Conservation (phyloP, 2,888 invertebrate genomes). For the Perizoma affinitatum region DNA sequence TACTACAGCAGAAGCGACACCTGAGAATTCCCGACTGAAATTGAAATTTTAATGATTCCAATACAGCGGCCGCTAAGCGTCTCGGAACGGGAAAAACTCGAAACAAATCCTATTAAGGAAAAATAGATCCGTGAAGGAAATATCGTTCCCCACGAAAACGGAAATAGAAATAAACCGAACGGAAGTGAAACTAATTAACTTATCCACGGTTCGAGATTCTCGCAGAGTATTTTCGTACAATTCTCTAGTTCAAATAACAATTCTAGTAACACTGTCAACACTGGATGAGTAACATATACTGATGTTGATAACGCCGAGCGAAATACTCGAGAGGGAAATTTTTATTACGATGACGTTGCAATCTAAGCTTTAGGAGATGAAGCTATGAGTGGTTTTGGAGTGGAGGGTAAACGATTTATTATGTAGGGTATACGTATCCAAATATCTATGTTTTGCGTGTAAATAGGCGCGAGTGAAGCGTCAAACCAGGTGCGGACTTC, state of each 20-base stretch:
- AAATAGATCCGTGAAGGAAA: slow-evolving; percentile 76
- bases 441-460: slow-evolving; percentile 80
- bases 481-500: slow-evolving; percentile 77
- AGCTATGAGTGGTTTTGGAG: slow-evolving; percentile 50
- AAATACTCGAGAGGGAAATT: slow-evolving; percentile 64
- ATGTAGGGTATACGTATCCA: slow-evolving; percentile 70
- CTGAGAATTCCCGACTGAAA: slow-evolving; percentile 49
- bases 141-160: slow-evolving; percentile 74
- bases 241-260: slow-evolving; percentile 72
- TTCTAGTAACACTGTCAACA: slow-evolving; percentile 77
- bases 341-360: slow-evolving; percentile 41
- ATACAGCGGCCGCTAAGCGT: slow-evolving; percentile 52
- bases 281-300: slow-evolving; percentile 68
- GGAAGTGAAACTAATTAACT: slow-evolving; percentile 83
- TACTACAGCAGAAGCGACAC: slow-evolving; percentile 39
- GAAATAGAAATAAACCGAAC: slow-evolving; percentile 81
- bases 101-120: slow-evolving; percentile 78
- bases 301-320: slow-evolving; percentile 71
- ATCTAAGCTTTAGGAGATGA: slow-evolving; percentile 45
- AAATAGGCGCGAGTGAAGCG: slow-evolving; percentile 78
- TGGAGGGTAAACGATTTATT: slow-evolving; percentile 45
- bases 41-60: slow-evolving; percentile 65
- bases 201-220: slow-evolving; percentile 75
- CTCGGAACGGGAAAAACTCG: slow-evolving; percentile 56
- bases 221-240: slow-evolving; percentile 79